A percentile compares a stretch with the other conserved stretches of the same genome.
Conservation (phyloP, 2,888 invertebrate species). For the Mycalesis mineus region DNA sequence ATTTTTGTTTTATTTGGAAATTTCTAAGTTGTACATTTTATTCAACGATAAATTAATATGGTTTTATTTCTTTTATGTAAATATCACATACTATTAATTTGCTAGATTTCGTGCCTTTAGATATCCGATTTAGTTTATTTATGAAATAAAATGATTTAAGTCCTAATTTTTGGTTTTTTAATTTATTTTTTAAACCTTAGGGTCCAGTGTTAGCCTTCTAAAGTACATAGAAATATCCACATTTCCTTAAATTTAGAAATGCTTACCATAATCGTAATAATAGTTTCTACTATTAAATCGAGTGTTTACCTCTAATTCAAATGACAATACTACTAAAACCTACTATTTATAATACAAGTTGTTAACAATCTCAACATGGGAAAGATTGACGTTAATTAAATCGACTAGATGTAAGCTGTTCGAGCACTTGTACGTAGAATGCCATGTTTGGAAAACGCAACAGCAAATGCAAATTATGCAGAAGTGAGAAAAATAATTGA, state of each 20-base stretch:
- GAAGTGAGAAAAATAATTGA: neutral
- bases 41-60: conserved; percentile 42
- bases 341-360: conserved; percentile 11
- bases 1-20: conserved; percentile 50
- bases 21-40: conserved; percentile 72
- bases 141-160: conserved; percentile 66
- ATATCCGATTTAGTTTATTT: conserved; percentile 73
- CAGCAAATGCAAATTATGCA: neutral
- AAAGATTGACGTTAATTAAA: neutral
- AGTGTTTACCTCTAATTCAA: conserved; percentile 51
- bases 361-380: neutral
- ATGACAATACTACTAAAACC: conserved; percentile 55
- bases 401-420: conserved; percentile 7
- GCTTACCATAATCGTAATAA: conserved; percentile 20
- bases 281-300: conserved; percentile 31
- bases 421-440: conserved; percentile 5
- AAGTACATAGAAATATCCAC: neutral
- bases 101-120: conserved; percentile 63
- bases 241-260: neutral
- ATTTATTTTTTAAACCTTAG: conserved; percentile 39
- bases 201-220: conserved; percentile 49
- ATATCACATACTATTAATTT: conserved; percentile 62
- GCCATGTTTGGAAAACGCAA: neutral
- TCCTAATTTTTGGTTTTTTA: conserved; percentile 53
- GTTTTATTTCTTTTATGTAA: conserved; percentile 64